These are phyloP conservation scores for Ammospiza maritima DNA, from an alignment of 2,797 vertebrate species.

Conservation along the genomic window DNA sequence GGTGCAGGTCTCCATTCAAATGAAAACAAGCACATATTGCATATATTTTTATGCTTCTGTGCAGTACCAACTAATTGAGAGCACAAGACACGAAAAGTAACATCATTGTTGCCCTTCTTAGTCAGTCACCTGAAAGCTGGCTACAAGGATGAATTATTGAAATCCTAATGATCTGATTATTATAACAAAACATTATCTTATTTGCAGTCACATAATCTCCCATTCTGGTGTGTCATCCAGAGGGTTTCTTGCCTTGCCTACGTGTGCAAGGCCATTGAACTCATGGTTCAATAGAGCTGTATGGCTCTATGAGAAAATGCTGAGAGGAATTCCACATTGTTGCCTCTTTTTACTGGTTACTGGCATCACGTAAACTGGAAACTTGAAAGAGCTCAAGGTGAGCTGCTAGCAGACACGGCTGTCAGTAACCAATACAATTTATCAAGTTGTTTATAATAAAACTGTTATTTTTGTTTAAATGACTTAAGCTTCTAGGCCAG, in stretches of 20 bases:
- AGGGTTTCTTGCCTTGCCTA: background rate
- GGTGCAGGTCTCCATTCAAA: background rate
- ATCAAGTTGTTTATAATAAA: background rate
- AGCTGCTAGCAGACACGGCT: background rate
- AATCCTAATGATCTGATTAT: background rate
- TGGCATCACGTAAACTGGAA: background rate
- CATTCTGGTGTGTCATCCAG: background rate
- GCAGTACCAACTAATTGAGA: background rate
- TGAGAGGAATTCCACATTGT: background rate
- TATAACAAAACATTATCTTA: background rate
- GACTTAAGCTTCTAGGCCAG: background rate
- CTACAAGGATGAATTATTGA: background rate
- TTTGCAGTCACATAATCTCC: background rate
- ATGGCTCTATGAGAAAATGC: too few species aligned
- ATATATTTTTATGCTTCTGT: background rate
- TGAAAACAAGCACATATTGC: background rate
- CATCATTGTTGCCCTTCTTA: background rate
- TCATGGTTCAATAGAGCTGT: background rate
- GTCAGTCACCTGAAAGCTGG: background rate
- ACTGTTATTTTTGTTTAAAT: background rate
- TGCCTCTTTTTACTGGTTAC: background rate
- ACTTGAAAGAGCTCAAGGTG: background rate
- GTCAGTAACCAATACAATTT: background rate
- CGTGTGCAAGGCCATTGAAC: background rate
- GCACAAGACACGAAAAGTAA: background rate